phyloP scores from a whole-genome alignment of 2,797 vertebrate genomes.

The Epinephelus coioides region DNA sequence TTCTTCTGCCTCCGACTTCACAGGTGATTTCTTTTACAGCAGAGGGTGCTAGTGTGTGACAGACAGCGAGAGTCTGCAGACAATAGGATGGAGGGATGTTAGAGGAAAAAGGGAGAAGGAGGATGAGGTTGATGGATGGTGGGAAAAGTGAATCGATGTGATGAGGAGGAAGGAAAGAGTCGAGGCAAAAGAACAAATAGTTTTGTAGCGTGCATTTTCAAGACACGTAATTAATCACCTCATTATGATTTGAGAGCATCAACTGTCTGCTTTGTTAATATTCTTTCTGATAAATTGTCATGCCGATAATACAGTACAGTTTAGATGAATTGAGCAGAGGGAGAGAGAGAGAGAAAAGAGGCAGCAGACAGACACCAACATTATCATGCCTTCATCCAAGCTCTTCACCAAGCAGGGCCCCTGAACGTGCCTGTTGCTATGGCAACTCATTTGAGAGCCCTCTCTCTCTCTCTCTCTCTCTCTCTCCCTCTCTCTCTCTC shows the following conservation, averaged over 20 bases:
- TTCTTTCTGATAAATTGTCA: constrained; percentile 16
- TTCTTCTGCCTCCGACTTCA: not conserved
- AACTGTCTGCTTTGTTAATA: not conserved
- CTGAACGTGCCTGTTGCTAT: constrained; percentile 87
- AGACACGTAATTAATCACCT: constrained; percentile 25
- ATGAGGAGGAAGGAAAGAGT: constrained; percentile 4
- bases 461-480: constrained; percentile 40
- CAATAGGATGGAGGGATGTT: constrained; percentile 47
- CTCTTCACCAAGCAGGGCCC: constrained; percentile 65
- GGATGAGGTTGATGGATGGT: constrained; percentile 7
- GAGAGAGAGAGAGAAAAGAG: constrained; percentile 6
- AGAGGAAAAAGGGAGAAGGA: constrained; percentile 6
- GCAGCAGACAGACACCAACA: constrained; percentile 51
- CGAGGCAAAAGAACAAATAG: constrained; percentile 1
- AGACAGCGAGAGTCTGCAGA: not conserved
- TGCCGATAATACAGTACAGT: constrained; percentile 9
- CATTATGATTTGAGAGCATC: not conserved
- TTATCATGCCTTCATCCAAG: constrained; percentile 70
- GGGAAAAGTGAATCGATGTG: constrained; percentile 16
- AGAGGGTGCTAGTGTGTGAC: constrained; percentile 56
- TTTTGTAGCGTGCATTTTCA: not conserved
- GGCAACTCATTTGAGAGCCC: constrained; percentile 80
- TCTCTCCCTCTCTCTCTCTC: constrained; percentile 11
- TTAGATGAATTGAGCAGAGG: not conserved
- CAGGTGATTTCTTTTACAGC: constrained; percentile 36